A percentile compares a stretch with the other conserved stretches of the same genome.
Evolutionary conservation across 2,797 vertebrate species (phyloP).

Genomic region (Etheostoma nigrum): DNA sequence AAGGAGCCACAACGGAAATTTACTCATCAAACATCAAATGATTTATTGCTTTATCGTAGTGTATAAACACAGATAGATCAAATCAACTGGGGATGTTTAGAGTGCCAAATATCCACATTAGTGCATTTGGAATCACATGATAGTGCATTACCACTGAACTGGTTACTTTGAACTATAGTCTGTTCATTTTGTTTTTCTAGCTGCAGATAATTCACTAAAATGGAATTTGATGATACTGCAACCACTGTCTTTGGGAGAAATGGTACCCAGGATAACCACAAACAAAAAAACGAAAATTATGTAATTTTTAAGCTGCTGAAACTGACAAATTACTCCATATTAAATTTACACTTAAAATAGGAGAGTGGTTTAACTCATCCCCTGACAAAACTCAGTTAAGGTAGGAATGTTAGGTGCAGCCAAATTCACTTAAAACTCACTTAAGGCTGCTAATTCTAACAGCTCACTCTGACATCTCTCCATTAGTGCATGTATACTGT

Average conservation of each 20-base stretch:
- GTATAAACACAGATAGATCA: conserved; percentile 17
- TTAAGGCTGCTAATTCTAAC: conserved; percentile 19
- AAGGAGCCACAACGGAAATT: background rate
- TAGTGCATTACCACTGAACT: background rate
- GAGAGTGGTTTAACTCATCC: background rate
- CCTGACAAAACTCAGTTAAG: background rate
- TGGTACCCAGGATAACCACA: background rate
- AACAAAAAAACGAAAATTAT: background rate
- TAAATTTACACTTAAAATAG: background rate
- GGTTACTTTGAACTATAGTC: background rate
- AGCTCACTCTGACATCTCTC: too few species aligned
- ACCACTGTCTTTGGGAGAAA: background rate
- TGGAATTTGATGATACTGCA: background rate
- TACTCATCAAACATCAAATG: conserved; percentile 10
- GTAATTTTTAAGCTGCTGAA: background rate
- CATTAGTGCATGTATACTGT: too few species aligned
- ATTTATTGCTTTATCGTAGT: conserved; percentile 21
- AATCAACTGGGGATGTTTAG: background rate
- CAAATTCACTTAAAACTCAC: conserved; percentile 5
- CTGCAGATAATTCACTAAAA: background rate
- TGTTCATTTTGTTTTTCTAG: background rate
- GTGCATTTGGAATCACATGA: background rate
- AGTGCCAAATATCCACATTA: background rate
- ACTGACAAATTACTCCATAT: background rate
- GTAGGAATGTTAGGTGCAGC: conserved; percentile 1